A percentile compares a stretch with the other conserved stretches of the same genome.
Evolutionary conservation across 2,113 vertebrate genomes (phyloP).

Genomic region (Herpetotheres cachinnans): DNA sequence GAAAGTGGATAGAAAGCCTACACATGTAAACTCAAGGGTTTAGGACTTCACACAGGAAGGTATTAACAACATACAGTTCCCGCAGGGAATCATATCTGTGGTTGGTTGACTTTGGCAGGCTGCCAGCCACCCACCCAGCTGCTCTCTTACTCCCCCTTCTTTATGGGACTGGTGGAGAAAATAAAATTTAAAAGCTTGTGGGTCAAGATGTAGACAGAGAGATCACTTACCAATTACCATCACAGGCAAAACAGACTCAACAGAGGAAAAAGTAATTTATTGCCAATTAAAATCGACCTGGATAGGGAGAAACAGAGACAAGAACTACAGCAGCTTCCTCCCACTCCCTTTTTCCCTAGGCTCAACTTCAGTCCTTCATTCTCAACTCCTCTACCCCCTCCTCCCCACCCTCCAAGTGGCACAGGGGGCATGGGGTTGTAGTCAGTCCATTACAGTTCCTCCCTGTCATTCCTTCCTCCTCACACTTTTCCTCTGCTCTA

Average conservation of each 20-base stretch:
- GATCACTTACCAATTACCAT: neutral
- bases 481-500: neutral
- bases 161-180: neutral
- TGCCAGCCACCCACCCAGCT: neutral
- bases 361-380: neutral
- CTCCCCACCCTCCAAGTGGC: neutral
- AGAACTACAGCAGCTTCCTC: neutral
- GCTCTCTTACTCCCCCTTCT: neutral
- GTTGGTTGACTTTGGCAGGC: neutral
- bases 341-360: neutral
- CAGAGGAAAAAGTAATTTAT: neutral
- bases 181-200: neutral
- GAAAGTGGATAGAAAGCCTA: neutral
- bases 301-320: neutral
- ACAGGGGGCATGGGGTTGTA: neutral
- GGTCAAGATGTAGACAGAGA: neutral
- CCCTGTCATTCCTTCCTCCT: neutral
- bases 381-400: neutral
- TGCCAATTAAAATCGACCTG: neutral
- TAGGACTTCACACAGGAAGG: neutral
- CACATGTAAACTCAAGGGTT: fast-evolving
- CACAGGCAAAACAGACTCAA: neutral
- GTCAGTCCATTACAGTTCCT: neutral
- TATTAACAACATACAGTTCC: neutral
- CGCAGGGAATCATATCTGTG: fast-evolving